Base-by-base conservation (phyloP, 2,888 invertebrate genomes). In the Didymodactylos carnosus region DNA sequence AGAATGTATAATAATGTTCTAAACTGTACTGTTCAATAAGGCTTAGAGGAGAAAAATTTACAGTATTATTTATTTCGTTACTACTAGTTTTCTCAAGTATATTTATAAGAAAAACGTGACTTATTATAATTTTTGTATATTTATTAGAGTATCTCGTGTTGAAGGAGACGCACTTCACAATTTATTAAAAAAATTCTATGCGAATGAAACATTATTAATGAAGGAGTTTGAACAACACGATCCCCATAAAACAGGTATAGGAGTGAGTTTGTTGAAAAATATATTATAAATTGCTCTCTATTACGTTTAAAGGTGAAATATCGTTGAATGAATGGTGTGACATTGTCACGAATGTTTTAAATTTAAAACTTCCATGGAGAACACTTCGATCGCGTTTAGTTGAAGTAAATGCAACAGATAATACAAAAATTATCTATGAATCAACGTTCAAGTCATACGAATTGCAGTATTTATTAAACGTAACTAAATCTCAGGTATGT, bases 121-220 rank as follows among this genome's bases (percentile, higher is more conserved):
- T n/a, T n/a, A 10, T 23, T n/a, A 49, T 49, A 19, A 2, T 49
- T 35, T 25, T 62, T 62, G 8, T 62, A 19, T 8, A 14, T 70
- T 70, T 14, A n/a, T 0, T 70, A 70, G 70, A 40, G 39, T 70
- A 23, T 70, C 41, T 6, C 40, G 40, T 40, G 41, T 75, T 19
- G 94, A 94, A 81, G 88, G 89, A 3, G 91, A 92, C 0, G 94
- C 94, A 0, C 87, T 94, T 78, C 86, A 88, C 76, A 92, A 92
- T 81, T 86, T 94, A 43, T 88, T 89, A 74, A 89, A 89, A 75
- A 89, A 90, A 80, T 85, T 89, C 72, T 88, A 88, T 76, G 88
- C 88, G 76, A 88, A 88, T 76, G 87, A 89, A 76, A 85, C 87
- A 71, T 86, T 87, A 69, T 84, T 94, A 27, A 88, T 89, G 80